Base-by-base conservation (phyloP, 2,888 invertebrate genomes). In the Leistus spinibarbis region DNA sequence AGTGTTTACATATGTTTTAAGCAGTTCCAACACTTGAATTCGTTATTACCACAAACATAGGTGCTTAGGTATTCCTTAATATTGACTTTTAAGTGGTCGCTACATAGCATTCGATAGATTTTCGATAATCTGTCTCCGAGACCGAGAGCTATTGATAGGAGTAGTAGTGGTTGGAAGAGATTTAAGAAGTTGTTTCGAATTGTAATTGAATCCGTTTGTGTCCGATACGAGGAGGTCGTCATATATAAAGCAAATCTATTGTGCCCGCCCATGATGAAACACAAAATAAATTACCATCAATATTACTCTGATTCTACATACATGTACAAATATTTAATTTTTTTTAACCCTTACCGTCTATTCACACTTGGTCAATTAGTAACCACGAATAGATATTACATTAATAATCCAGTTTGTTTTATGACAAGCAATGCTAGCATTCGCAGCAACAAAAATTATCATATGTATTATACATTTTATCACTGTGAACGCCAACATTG, bases 171-270 rank as follows among this genome's bases (percentile, higher is more conserved):
- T 16, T 64, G 64, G 16, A 22, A 27, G 23, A 23, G 27, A 64
- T 64, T 64, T 64, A 64, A 64, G 23, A 23, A 64, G 24, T 23
- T 64, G 24, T 64, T 64, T 24, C n/a, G 23, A 17, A 20, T 24
- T 64, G 64, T 64, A 64, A 64, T 64, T 64, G 64, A 64, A 24
- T 22, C 64, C 64, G 23, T 64, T 64, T 64, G 64, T 23, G 64
- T 64, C 64, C n/a, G 64, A 16, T 64, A 16, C 64, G 27, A 23
- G 64, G 64, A 64, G 64, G 64, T 64, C 64, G 16, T 64, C 64
- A 64, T 64, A 64, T 64, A 64, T 64, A 64, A 64, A 24, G 23
- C 64, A 64, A 24, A 64, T 64, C 64, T 20, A 64, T 64, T 17
- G 64, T 64, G 64, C 24, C 64, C 64, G 64, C 64, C 64, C 64